phyloP scores from a whole-genome alignment of 2,113 vertebrate genomes.

The Lanius collurio region DNA sequence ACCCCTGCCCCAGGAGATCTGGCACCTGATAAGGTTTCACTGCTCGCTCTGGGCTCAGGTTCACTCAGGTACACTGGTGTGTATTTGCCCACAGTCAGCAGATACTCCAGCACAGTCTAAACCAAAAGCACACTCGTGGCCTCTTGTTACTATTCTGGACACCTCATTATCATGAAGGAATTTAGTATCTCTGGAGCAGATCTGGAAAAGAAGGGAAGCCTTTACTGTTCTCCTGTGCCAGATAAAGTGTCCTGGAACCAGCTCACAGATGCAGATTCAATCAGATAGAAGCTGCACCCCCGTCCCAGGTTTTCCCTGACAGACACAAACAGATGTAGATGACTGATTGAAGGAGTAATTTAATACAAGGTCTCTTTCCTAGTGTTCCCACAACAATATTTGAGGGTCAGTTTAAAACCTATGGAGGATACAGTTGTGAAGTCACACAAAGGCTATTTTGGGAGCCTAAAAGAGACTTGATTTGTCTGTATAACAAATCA shows the following conservation, averaged over 20 bases:
- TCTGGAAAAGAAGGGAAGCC: neutral
- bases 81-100: neutral
- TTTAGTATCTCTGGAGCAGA: conserved; percentile 43
- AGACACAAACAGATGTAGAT: conserved; percentile 12
- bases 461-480: neutral
- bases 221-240: conserved; percentile 52
- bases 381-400: neutral
- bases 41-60: neutral
- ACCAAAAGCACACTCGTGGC: neutral
- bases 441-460: neutral
- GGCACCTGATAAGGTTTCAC: conserved; percentile 42
- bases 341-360: neutral
- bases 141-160: conserved; percentile 47
- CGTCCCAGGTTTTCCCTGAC: neutral
- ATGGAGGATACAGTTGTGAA: neutral
- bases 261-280: neutral
- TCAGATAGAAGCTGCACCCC: conserved; percentile 10
- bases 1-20: conserved; percentile 11
- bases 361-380: neutral
- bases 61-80: neutral
- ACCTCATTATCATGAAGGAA: conserved; percentile 59
- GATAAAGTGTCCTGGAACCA: conserved; percentile 32
- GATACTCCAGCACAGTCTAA: neutral
- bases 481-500: neutral
- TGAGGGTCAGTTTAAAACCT: neutral